Evolutionary conservation across 2,113 vertebrate species (phyloP).

Genomic region (Perca fluviatilis): DNA sequence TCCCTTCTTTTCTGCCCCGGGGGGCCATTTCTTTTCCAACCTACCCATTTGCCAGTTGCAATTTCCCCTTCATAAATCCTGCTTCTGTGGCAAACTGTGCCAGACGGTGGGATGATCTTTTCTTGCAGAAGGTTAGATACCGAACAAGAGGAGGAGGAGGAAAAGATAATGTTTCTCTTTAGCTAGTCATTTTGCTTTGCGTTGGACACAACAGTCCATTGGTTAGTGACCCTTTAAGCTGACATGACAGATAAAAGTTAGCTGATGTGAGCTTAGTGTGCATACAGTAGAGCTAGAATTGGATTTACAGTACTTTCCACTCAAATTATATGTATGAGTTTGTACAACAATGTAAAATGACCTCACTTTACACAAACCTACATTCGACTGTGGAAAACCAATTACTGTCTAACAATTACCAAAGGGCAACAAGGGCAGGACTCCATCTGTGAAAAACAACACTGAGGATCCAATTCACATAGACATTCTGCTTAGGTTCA

Average conservation of each 20-base stretch:
- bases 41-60: conserved; percentile 77
- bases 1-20: conserved; percentile 45
- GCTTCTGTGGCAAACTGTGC: conserved; percentile 71
- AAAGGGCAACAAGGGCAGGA: background rate
- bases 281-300: background rate
- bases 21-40: conserved; percentile 32
- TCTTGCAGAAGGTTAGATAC: conserved; percentile 68
- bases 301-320: background rate
- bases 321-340: background rate
- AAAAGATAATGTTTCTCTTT: conserved; percentile 58
- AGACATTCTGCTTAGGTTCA: background rate
- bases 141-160: conserved; percentile 61
- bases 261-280: background rate
- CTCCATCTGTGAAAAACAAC: conserved; percentile 8
- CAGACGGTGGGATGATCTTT: conserved; percentile 75
- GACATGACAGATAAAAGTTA: conserved; percentile 21
- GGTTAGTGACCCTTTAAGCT: conserved; percentile 12
- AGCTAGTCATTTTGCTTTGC: conserved; percentile 5
- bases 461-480: background rate
- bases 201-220: conserved; percentile 27
- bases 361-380: background rate
- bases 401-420: conserved; percentile 3
- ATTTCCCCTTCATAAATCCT: conserved; percentile 83
- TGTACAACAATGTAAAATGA: background rate
- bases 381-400: background rate